Percentiles rank a stretch among this genome's conserved stretches.
These are phyloP conservation scores for Lycodopsis pacificus DNA, from an alignment of 2,797 vertebrate genomes.

Conservation along the genomic window DNA sequence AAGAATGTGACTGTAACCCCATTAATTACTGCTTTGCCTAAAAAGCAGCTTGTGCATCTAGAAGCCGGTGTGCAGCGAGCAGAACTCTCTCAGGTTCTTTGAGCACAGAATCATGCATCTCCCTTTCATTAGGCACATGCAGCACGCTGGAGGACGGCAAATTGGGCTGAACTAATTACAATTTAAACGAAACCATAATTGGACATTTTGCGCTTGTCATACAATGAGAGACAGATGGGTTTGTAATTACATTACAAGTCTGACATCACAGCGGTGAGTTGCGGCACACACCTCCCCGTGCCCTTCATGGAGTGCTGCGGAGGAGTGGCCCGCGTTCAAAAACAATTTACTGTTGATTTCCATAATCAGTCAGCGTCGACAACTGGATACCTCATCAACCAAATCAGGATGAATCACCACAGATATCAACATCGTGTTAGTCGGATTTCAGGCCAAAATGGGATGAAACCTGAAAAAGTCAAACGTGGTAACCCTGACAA, in stretches of 20 bases:
- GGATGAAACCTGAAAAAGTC: not conserved
- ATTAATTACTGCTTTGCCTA: conserved; percentile 42
- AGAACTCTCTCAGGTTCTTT: conserved; percentile 56
- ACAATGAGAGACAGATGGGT: conserved; percentile 99
- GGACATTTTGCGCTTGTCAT: conserved; percentile 99
- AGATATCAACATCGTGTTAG: conserved; percentile 47
- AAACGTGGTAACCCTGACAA: not conserved
- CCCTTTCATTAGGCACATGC: conserved; percentile 86
- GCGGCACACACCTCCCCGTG: conserved; percentile 81
- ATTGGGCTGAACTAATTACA: conserved; percentile 99
- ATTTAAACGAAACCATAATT: conserved; percentile 99
- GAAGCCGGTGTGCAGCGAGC: conserved; percentile 32
- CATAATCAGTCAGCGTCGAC: conserved; percentile 73
- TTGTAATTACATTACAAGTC: conserved; percentile 98
- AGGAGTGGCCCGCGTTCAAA: conserved; percentile 75
- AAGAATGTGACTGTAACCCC: conserved; percentile 14
- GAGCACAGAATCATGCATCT: conserved; percentile 76
- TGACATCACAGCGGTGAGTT: conserved; percentile 88
- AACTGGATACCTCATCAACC: conserved; percentile 58
- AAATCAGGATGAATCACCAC: conserved; percentile 74
- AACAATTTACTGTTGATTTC: conserved; percentile 81
- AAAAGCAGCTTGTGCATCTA: conserved; percentile 30
- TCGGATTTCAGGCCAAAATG: conserved; percentile 40
- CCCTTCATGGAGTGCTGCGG: conserved; percentile 91
- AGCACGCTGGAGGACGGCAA: conserved; percentile 88